phyloP scores from a whole-genome alignment of 2,888 invertebrate genomes.

The Ennomos erosarius region DNA sequence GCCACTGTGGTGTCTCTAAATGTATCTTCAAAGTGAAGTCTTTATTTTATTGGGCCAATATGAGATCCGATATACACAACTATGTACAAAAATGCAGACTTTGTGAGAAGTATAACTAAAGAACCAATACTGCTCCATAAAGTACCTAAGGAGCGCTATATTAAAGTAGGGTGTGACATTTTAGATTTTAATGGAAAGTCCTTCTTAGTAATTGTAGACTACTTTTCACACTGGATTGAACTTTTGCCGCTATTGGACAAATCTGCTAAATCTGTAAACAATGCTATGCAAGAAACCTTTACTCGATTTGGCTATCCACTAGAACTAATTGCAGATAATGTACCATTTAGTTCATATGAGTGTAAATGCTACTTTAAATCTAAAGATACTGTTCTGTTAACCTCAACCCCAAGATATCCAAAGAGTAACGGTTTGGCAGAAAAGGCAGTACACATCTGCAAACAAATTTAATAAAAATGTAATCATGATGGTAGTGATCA shows the following conservation, averaged over 20 bases:
- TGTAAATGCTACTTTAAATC: slow-evolving; percentile 6
- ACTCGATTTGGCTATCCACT: not conserved
- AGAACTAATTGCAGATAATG: not conserved
- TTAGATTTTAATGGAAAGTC: slow-evolving; percentile 23
- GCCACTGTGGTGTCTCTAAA: slow-evolving; percentile 23
- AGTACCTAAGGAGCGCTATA: slow-evolving; percentile 8
- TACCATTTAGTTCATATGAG: slow-evolving; percentile 10
- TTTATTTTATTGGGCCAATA: slow-evolving; percentile 10
- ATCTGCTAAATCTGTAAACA: not conserved
- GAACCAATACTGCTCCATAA: too few species aligned
- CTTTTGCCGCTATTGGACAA: not conserved
- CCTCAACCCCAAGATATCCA: not conserved
- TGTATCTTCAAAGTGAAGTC: slow-evolving; percentile 18
- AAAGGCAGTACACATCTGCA: not conserved
- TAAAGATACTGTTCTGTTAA: not conserved
- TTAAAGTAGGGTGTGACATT: slow-evolving; percentile 30
- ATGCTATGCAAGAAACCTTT: slow-evolving; percentile 2
- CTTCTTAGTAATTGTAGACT: slow-evolving; percentile 16
- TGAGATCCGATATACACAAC: slow-evolving; percentile 1
- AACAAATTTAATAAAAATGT: slow-evolving; percentile 1
- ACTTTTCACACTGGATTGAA: slow-evolving; percentile 3
- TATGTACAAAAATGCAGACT: slow-evolving; percentile 7
- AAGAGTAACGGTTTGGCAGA: not conserved
- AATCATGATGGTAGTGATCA: not conserved
- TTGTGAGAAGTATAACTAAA: slow-evolving; percentile 3